Base-by-base conservation (phyloP, 2,797 vertebrate genomes). In the Dendrocincla tyrannina region DNA sequence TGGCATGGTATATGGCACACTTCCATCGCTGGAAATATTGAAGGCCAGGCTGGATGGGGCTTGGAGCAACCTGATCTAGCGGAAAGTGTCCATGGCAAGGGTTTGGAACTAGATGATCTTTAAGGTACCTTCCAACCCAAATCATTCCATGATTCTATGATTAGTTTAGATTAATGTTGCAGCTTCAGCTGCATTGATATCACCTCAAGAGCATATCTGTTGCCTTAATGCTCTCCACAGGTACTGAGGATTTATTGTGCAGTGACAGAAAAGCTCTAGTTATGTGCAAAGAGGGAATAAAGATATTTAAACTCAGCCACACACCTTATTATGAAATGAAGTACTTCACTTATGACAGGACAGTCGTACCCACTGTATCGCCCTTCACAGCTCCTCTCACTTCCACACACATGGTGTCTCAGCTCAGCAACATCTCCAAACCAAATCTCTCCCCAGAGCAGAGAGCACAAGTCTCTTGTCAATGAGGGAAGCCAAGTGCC, bases 311-410 rank as follows among this genome's bases (percentile, higher is more conserved):
- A 59, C 33, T 47, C 33, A 74, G 56, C 17, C 25, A 67, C 23
- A 55, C 35, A 37, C 37, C 52, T 88, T 33, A 28, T 39, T 50
- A 30, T 24, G 20, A 89, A 88, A 76, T 2, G 0, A 68, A 85
- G 42, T 42, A 47, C 15, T 83, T 91, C 46, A 79, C 19, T 62
- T 68, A 1, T 32, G 62, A 25, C 41, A 64, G 49, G 1, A 5
- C 64, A 87, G 9, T 60, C 0, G 0, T 11, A 27, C 5, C 75
- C 50, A 20, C 12, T 47, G 8, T 24, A 27, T 39, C 3, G 1
- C 13, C 32, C 37, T 79, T 79, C 49, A 52, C 50, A 81, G 2
- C 18, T 62, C 24, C 17, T 80, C 41, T 42, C 28, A n/a, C 32
- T 79, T 73, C 67, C 24, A 28, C 73, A 30, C 49, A 75, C n/a